phyloP scores from a whole-genome alignment of 1,140 invertebrate species.

The Aleiodes sp. region DNA sequence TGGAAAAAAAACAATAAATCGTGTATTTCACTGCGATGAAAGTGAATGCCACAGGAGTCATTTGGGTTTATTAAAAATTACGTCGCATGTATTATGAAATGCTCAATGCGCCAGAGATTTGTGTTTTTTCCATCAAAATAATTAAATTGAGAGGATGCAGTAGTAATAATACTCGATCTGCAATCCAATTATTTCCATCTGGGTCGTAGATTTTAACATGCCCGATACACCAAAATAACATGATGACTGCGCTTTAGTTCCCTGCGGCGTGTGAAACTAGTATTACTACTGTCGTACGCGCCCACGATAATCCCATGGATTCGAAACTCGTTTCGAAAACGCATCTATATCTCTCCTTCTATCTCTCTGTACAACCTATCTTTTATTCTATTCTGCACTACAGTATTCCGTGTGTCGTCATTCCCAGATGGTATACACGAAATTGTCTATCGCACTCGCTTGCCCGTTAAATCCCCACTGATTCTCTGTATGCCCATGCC shows the following conservation, averaged over 20 bases:
- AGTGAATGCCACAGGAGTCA: neutral
- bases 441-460: slow-evolving; percentile 23
- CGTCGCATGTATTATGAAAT: neutral
- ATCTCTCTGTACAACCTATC: slow-evolving; percentile 28
- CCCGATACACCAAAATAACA: slow-evolving; percentile 21
- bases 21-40: neutral
- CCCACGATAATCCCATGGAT: slow-evolving; percentile 34
- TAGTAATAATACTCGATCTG: slow-evolving; percentile 30
- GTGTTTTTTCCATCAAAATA: too few relatives aligned
- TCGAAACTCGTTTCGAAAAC: slow-evolving; percentile 40
- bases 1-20: neutral
- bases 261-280: slow-evolving; percentile 9
- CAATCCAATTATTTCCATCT: slow-evolving; percentile 38
- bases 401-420: slow-evolving; percentile 5
- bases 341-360: slow-evolving; percentile 32
- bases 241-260: slow-evolving; percentile 7
- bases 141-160: slow-evolving; percentile 28
- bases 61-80: neutral
- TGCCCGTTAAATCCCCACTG: slow-evolving; percentile 27
- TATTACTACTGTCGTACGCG: slow-evolving; percentile 22
- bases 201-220: slow-evolving; percentile 24
- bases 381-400: neutral
- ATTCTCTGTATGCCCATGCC: slow-evolving; percentile 10
- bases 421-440: slow-evolving; percentile 28
- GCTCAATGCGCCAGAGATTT: neutral